Base-by-base conservation (phyloP, 2,888 invertebrate genomes). In the Stenolophus ochropezus region DNA sequence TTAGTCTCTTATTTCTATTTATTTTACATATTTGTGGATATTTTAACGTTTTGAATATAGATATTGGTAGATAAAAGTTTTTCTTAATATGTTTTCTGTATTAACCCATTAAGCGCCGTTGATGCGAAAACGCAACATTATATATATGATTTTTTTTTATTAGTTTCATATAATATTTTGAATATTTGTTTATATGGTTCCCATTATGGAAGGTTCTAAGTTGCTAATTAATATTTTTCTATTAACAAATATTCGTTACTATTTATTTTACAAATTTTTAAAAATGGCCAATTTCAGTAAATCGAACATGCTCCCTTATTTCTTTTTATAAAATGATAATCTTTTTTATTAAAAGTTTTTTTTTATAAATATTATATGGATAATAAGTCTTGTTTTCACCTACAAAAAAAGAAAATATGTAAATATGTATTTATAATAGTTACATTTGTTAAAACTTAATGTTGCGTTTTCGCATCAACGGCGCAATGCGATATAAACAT, bases 61-160 rank as follows among this genome's bases (percentile, higher is more conserved):
- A n/a, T n/a, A n/a, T n/a, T n/a, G n/a, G n/a, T n/a, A n/a, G n/a
- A n/a, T n/a, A n/a, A n/a, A n/a, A n/a, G n/a, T n/a, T n/a, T n/a
- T n/a, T n/a, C n/a, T n/a, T n/a, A n/a, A n/a, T n/a, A n/a, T n/a
- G n/a, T n/a, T n/a, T n/a, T n/a, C n/a, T n/a, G n/a, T n/a, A 27
- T 27, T 27, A 27, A 27, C 27, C 49, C 49, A 49, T 49, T 49
- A 8, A 33, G n/a, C n/a, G n/a, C n/a, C n/a, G n/a, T n/a, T n/a
- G n/a, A n/a, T n/a, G n/a, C n/a, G n/a, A 49, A 49, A 49, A 49
- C 49, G 49, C 49, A 49, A 11, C 49, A 49, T 49, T 49, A 49
- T 49, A 49, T n/a, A 49, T 5, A 49, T n/a, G n/a, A 49, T 4
- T 49, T 49, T 49, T 49, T 49, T 49, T n/a, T n/a, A 49, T 49